Evolutionary conservation across 2,888 invertebrate species (phyloP).

Genomic region (Pachycephus smyrnensis): DNA sequence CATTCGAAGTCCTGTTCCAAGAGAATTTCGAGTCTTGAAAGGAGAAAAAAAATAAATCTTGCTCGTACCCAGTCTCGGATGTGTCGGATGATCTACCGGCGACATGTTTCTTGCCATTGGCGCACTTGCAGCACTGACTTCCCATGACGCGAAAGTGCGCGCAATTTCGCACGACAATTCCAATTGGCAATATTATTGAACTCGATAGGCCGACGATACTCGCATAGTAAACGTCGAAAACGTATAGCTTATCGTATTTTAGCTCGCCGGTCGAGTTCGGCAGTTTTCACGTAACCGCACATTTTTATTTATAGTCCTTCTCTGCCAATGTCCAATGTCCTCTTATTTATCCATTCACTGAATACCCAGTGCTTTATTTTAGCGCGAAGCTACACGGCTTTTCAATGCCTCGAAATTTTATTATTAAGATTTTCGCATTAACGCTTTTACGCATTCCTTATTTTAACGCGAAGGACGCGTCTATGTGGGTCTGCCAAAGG

Average conservation of each 20-base stretch:
- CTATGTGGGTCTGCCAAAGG: neutral
- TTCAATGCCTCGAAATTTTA: neutral
- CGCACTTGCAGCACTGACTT: slow-evolving; percentile 66
- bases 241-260: neutral
- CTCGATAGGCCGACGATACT: neutral
- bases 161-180: neutral
- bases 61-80: slow-evolving; percentile 45
- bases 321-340: slow-evolving; percentile 18
- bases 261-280: slow-evolving; percentile 11
- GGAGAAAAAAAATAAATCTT: neutral
- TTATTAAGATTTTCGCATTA: neutral
- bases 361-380: neutral
- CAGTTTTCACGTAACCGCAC: slow-evolving; percentile 35
- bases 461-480: neutral
- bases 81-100: slow-evolving; percentile 45
- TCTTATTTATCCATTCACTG: slow-evolving; percentile 13
- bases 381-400: neutral
- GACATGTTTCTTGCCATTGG: slow-evolving; percentile 55
- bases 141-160: slow-evolving; percentile 50
- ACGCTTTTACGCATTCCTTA: neutral
- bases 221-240: neutral
- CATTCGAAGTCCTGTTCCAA: neutral
- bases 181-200: neutral
- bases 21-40: neutral
- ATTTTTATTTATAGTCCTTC: slow-evolving; percentile 29